Base-by-base conservation (phyloP, 2,113 vertebrate genomes). In the Cryptoleucopteryx plumbea region DNA sequence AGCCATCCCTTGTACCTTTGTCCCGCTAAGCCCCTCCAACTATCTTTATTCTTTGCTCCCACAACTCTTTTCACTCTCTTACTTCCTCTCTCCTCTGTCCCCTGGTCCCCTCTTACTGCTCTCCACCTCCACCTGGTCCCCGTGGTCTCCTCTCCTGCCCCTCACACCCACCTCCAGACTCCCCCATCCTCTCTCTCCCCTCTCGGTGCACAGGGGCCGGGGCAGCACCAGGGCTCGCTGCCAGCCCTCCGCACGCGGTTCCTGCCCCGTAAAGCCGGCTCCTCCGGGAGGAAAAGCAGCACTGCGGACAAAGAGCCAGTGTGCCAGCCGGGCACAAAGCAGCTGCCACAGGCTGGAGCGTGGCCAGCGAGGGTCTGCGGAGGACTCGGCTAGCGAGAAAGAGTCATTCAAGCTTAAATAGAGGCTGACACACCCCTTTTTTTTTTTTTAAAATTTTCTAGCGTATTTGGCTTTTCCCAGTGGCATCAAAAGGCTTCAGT, bases 131-230 rank as follows among this genome's bases (percentile, higher is more conserved):
- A 7, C 29, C 3, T 75, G 26, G 17, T 6, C 75, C 47, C 53
- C 0, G 0, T 38, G 17, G 29, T 79, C 21, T 72, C 56, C 38
- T 25, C 50, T 95, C 42, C 47, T 19, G 11, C 7, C 3, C 17
- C 48, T 87, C 52, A 36, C 4, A 6, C 18, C n/a, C 18, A 12
- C 27, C n/a, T 17, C 21, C 2, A 0, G 53, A 22, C 29, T 26
- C n/a, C 43, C 2, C 11, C 48, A 4, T 19, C 9, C n/a, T 56
- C 47, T 50, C n/a, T 61, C 47, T 38, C n/a, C 13, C 6, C 8
- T 15, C 45, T 22, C 0, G 2, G 13, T 34, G 62, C 43, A n/a
- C 0, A 0, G 3, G 38, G 56, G 48, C 31, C 4, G 3, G 62
- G 53, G 50, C 45, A 45, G 40, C 27, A 31, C 73, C 56, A 67